Evolutionary conservation across 2,113 vertebrate species (phyloP).

Genomic region (Thunnus thynnus): DNA sequence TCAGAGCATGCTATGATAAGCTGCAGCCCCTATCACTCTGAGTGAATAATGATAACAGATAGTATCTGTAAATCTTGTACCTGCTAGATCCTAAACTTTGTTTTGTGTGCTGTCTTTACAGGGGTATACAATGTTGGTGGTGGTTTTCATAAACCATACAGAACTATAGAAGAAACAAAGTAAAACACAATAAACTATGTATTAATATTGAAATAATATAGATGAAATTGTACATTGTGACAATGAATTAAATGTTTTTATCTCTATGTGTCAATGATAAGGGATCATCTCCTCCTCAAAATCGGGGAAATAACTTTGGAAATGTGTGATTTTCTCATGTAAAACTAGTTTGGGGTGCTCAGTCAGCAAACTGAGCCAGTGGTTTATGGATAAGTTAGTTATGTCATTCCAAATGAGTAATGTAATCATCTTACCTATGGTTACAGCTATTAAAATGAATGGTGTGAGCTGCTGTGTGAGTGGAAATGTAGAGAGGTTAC

Average conservation of each 20-base stretch:
- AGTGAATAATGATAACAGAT: no score
- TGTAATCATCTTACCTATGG: constrained; percentile 40
- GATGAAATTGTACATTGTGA: background rate
- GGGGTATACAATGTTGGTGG: no score
- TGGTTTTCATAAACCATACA: background rate
- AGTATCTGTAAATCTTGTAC: no score
- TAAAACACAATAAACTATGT: background rate
- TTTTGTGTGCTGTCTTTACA: no score
- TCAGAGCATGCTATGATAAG: no score
- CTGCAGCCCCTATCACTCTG: no score
- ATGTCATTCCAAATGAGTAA: constrained; percentile 54
- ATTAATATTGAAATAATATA: background rate
- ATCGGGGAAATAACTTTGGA: background rate
- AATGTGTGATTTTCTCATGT: constrained; percentile 1
- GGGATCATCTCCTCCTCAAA: background rate
- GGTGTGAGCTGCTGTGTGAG: constrained; percentile 29
- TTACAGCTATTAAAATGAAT: constrained; percentile 53
- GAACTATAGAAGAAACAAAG: background rate
- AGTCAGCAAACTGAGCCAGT: constrained; percentile 22
- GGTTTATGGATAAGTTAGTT: constrained; percentile 49
- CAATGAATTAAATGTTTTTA: background rate
- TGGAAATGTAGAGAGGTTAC: constrained; percentile 39
- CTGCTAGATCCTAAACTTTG: no score
- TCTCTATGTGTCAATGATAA: background rate
- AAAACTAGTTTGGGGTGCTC: constrained; percentile 9